Evolutionary conservation across 2,888 invertebrate genomes (phyloP).

Genomic region (Habrosyne pyritoides): DNA sequence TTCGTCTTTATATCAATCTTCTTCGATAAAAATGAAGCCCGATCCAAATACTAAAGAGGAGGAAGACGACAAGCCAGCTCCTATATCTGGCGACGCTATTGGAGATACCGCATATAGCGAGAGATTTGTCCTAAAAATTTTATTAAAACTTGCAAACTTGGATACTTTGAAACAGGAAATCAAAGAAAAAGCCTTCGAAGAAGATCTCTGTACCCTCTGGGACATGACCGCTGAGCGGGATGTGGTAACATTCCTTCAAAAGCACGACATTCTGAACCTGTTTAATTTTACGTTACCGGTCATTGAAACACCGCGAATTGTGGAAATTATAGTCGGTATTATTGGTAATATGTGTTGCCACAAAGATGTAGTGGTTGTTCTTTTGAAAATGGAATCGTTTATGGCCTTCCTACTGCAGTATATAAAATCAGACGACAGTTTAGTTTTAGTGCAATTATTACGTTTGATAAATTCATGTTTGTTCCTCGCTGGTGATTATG

Average conservation of each 20-base stretch:
- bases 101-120: slow-evolving; percentile 92
- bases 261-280: slow-evolving; percentile 87
- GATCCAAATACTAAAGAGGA: slow-evolving; percentile 32
- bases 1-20: background rate
- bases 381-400: slow-evolving; percentile 83
- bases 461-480: slow-evolving; percentile 85
- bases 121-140: slow-evolving; percentile 87
- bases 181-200: slow-evolving; percentile 86
- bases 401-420: slow-evolving; percentile 82
- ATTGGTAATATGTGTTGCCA: slow-evolving; percentile 92
- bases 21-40: slow-evolving; percentile 9
- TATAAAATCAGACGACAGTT: slow-evolving; percentile 86
- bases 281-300: slow-evolving; percentile 82
- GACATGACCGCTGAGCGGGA: slow-evolving; percentile 93
- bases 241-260: slow-evolving; percentile 87
- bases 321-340: slow-evolving; percentile 93
- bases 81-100: slow-evolving; percentile 89
- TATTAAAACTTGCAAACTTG: slow-evolving; percentile 85
- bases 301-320: slow-evolving; percentile 85
- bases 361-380: slow-evolving; percentile 81
- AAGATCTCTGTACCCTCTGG: slow-evolving; percentile 91
- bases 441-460: slow-evolving; percentile 89
- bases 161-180: slow-evolving; percentile 78
- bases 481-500: slow-evolving; percentile 62
- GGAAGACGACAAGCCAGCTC: slow-evolving; percentile 32